Evolutionary conservation across 2,113 vertebrate genomes (phyloP), one percentile per base, ranked within the genome.

Genomic region (Poeciliopsis prolifica): DNA sequence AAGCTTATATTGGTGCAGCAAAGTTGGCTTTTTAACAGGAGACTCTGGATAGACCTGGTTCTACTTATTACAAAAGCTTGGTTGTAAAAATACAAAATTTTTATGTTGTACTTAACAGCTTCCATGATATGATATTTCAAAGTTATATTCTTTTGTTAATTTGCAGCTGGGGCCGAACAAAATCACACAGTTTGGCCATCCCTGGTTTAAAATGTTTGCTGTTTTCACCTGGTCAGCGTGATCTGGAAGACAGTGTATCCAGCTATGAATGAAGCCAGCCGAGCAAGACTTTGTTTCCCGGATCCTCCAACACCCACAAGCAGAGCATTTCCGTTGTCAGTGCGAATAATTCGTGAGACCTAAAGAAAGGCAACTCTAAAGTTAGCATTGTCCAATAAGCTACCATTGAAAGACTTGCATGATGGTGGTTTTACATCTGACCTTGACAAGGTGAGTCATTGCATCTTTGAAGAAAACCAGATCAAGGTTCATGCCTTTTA

Each of bases 271-370:
- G 97, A 96, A 22, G 96, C 94, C 81, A 98, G 72, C 35, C 93
- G 95, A 0, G 96, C 96, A 72, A 98, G 85, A 65, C 96, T 96
- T 84, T 96, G 95, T 85, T 96, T 97, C 75, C 96, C 97, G 10
- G 96, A 97, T 37, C 96, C 96, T 7, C 96, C 96, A 54, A 97
- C 96, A 66, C 96, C 97, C 1, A 97, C 95, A 22, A 97, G 90
- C 30, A 97, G 91, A 48, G 95, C 96, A 37, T 96, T 96, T 84
- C 97, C 97, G 61, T 80, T 71, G 74, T 95, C 93, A 22, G 94
- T 96, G 17, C 95, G 91, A 77, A 98, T 95, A 72, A 97, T 91
- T 1, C 96, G 93, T 5, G 96, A 97, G 80, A 98, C 95, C 96
- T 98, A 74, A 12, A 68, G 30, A 19, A 81, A 0, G 61, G 44